A percentile compares a stretch with the other conserved stretches of the same genome.
phyloP scores from a whole-genome alignment of 2,113 vertebrate species.

The Siniperca chuatsi region DNA sequence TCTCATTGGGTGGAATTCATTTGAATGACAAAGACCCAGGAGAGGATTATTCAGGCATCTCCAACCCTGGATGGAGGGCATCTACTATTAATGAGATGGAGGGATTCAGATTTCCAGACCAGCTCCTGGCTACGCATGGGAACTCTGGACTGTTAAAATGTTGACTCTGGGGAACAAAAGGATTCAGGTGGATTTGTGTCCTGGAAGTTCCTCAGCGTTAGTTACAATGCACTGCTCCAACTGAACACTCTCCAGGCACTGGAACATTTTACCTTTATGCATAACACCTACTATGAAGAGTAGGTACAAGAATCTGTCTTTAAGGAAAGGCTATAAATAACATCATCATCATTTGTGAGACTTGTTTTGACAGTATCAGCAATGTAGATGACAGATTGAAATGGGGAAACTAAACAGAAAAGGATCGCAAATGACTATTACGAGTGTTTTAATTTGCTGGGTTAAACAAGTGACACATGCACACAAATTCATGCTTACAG shows the following conservation, averaged over 20 bases:
- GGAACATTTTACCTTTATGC: constrained; percentile 30
- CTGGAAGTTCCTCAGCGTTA: constrained; percentile 61
- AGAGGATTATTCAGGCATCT: constrained; percentile 78
- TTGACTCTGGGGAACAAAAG: constrained; percentile 73
- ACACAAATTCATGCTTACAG: neutral
- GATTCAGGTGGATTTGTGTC: constrained; percentile 61
- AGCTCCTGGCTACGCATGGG: constrained; percentile 71
- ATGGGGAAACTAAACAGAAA: constrained; percentile 1
- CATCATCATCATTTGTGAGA: neutral
- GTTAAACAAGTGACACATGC: constrained; percentile 1
- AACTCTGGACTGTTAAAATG: constrained; percentile 67
- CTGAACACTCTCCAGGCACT: constrained; percentile 28
- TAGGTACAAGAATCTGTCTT: neutral
- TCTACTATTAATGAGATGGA: constrained; percentile 83
- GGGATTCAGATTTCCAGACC: constrained; percentile 77
- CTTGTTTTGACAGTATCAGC: constrained; percentile 11
- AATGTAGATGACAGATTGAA: neutral
- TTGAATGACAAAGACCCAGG: constrained; percentile 81
- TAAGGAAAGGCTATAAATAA: neutral
- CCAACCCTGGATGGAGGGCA: constrained; percentile 70
- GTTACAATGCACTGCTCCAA: constrained; percentile 51
- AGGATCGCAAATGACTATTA: neutral
- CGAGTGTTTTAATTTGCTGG: neutral
- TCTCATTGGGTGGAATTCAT: constrained; percentile 79
- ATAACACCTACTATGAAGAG: neutral